phyloP scores from a whole-genome alignment of 1,140 invertebrate species.

The Bombus soroeensis region DNA sequence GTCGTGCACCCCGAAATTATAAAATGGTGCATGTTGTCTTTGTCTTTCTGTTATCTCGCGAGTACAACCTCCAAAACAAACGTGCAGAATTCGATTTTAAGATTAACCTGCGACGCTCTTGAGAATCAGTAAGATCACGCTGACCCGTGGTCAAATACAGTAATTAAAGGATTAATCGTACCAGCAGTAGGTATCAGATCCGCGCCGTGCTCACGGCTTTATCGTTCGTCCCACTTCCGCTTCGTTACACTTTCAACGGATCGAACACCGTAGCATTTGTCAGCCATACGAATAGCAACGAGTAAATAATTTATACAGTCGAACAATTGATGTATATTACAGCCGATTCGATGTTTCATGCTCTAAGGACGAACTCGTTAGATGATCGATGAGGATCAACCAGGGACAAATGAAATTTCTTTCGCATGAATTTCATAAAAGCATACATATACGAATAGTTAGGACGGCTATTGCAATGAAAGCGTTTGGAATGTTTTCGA shows the following conservation, averaged over 20 bases:
- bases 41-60: slow-evolving; percentile 1
- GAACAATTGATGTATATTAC: not conserved
- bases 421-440: not conserved
- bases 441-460: no score
- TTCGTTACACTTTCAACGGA: slow-evolving; percentile 29
- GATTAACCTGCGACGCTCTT: no score
- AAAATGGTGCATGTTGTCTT: not conserved
- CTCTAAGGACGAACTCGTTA: not conserved
- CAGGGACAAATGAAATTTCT: not conserved
- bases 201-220: not conserved
- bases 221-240: slow-evolving; percentile 34
- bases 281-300: not conserved
- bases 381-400: not conserved
- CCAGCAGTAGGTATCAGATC: slow-evolving; percentile 28
- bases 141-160: no score
- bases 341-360: not conserved
- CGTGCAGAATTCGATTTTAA: not conserved
- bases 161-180: not conserved
- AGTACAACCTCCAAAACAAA: not conserved
- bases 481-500: not conserved
- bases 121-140: no score
- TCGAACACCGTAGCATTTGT: not conserved
- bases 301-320: slow-evolving; percentile 21
- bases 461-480: not conserved
- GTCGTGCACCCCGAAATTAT: no score